phyloP scores from a whole-genome alignment of 2,797 vertebrate species.

The Phataginus tricuspis region DNA sequence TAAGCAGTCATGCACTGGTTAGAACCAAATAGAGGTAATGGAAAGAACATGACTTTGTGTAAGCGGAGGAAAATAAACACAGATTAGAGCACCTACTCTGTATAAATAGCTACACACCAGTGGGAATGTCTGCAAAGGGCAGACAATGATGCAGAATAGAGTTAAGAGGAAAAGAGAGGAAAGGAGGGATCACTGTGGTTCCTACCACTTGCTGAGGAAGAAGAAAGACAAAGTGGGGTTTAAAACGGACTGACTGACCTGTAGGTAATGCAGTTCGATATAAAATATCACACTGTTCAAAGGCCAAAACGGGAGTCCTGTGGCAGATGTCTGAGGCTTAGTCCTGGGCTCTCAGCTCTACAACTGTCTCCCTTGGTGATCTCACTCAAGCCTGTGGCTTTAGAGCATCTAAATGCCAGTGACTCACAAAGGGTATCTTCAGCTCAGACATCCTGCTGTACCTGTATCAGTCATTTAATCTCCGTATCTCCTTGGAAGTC shows the following conservation, averaged over 20 bases:
- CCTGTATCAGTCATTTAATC: not conserved
- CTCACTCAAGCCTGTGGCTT: not conserved
- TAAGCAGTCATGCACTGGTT: not conserved
- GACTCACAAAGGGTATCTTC: slow-evolving; percentile 41
- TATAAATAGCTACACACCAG: not conserved
- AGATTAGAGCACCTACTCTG: not conserved
- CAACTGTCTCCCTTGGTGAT: not conserved
- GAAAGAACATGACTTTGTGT: not conserved
- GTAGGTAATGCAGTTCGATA: not conserved
- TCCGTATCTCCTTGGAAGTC: not conserved
- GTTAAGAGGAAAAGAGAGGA: no score
- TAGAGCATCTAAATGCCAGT: slow-evolving; percentile 43
- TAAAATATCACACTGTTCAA: not conserved
- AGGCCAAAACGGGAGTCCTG: not conserved
- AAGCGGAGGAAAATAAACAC: not conserved
- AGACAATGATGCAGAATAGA: not conserved
- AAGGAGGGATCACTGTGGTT: not conserved
- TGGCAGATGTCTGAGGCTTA: not conserved
- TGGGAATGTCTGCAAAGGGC: not conserved
- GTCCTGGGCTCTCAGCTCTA: not conserved
- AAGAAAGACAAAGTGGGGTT: not conserved
- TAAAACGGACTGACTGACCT: not conserved
- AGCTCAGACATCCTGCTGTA: not conserved
- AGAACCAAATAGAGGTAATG: not conserved
- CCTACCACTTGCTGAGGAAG: not conserved